Evolutionary conservation across 2,113 vertebrate species (phyloP).

Genomic region (Rhinolophus sinicus): DNA sequence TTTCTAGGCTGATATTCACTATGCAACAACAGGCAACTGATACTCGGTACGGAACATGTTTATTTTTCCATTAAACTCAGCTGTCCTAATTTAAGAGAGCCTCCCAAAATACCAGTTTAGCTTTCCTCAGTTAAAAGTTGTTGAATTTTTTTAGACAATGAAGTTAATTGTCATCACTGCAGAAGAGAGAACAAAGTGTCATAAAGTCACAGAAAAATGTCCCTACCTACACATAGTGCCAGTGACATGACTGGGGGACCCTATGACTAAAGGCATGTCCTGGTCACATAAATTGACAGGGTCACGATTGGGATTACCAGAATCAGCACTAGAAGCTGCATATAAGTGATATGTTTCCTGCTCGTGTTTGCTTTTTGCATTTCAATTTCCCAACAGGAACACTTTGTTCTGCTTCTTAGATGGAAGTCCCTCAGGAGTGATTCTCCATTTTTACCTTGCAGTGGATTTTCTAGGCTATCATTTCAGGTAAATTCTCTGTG

Average conservation of each 20-base stretch:
- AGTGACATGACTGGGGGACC: neutral
- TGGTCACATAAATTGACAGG: neutral
- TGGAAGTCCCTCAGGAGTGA: neutral
- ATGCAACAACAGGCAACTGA: neutral
- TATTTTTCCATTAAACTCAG: constrained; percentile 63
- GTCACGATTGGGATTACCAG: neutral
- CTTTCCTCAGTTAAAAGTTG: constrained; percentile 27
- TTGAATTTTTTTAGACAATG: constrained; percentile 45
- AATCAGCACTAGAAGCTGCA: neutral
- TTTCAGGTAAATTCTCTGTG: neutral
- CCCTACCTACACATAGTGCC: neutral
- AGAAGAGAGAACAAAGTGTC: neutral
- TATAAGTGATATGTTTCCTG: neutral
- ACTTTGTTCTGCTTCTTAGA: constrained; percentile 26
- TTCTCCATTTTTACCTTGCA: constrained; percentile 51
- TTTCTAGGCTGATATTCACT: neutral
- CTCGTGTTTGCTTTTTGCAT: neutral
- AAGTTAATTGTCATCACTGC: constrained; percentile 31
- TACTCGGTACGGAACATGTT: neutral
- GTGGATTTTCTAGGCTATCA: constrained; percentile 24
- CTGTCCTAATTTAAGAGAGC: constrained; percentile 62
- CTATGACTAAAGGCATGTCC: neutral
- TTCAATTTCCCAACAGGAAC: constrained; percentile 20
- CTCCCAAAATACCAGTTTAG: constrained; percentile 61
- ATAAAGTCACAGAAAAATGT: neutral